Conservation (phyloP, 2,888 invertebrate genomes). For the Drosophila glabriapex region DNA sequence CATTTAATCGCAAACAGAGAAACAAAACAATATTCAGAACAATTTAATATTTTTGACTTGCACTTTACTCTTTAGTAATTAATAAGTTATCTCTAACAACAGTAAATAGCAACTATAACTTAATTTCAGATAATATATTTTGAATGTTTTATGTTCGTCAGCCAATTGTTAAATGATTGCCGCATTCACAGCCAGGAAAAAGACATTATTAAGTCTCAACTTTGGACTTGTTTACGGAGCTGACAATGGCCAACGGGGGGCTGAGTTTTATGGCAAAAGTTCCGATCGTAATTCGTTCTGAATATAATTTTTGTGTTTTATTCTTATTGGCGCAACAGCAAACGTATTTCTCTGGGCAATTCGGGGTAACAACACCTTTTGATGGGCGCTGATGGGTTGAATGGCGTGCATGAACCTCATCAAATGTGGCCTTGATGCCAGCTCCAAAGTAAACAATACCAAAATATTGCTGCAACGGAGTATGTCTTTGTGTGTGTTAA, state of each 20-base stretch:
- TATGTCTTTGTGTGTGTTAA: not conserved
- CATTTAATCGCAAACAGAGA: not conserved
- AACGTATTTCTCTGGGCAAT: slow-evolving; percentile 14
- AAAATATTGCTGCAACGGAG: slow-evolving; percentile 5
- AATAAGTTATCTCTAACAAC: not conserved
- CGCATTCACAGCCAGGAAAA: slow-evolving; percentile 45
- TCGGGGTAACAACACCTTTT: slow-evolving; percentile 27
- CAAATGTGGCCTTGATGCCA: slow-evolving; percentile 64
- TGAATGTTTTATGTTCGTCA: not conserved
- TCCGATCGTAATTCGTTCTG: slow-evolving; percentile 51
- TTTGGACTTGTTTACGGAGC: slow-evolving; percentile 50
- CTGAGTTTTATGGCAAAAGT: slow-evolving; percentile 54
- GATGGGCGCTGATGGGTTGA: slow-evolving; percentile 22
- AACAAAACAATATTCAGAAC: not conserved
- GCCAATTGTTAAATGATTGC: slow-evolving; percentile 38
- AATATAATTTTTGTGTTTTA: slow-evolving; percentile 2
- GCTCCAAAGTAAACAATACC: slow-evolving; percentile 38
- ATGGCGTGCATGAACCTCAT: slow-evolving; percentile 45
- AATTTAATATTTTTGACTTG: not conserved
- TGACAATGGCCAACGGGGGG: slow-evolving; percentile 41
- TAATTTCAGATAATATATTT: not conserved
- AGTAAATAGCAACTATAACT: not conserved
- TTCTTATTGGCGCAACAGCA: not conserved
- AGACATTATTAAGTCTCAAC: slow-evolving; percentile 42
- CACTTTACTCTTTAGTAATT: not conserved